A percentile compares a stretch with the other conserved stretches of the same genome.
Evolutionary conservation across 2,888 invertebrate genomes (phyloP).

Genomic region (Epicampocera succincta): DNA sequence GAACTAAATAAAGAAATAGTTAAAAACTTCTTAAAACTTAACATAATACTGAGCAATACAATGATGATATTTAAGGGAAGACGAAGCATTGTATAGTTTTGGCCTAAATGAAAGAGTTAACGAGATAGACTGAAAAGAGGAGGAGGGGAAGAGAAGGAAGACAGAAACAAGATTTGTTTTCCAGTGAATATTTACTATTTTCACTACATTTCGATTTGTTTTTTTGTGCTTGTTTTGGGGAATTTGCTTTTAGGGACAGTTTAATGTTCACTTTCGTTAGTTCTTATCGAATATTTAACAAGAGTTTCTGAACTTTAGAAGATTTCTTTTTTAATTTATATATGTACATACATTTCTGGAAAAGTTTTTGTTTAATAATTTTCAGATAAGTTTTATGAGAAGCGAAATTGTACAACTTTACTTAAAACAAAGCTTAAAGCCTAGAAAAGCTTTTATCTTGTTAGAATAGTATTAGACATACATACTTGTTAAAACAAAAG

Average conservation of each 20-base stretch:
- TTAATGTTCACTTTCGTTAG: conserved; percentile 51
- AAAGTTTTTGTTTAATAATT: conserved; percentile 51
- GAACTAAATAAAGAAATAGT: conserved; percentile 71
- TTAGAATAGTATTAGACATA: conserved; percentile 52
- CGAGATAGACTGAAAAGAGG: neutral
- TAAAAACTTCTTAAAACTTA: conserved; percentile 79
- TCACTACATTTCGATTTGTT: conserved; percentile 55
- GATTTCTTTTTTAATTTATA: conserved; percentile 54
- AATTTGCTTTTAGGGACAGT: conserved; percentile 18
- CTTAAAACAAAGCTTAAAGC: conserved; percentile 59
- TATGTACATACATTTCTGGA: conserved; percentile 66
- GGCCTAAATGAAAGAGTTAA: conserved; percentile 17
- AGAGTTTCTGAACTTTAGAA: conserved; percentile 44
- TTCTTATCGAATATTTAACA: conserved; percentile 54
- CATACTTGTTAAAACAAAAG: conserved; percentile 57
- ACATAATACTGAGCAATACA: conserved; percentile 81
- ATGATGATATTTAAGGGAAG: conserved; percentile 63
- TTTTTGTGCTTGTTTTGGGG: conserved; percentile 26
- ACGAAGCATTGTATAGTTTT: conserved; percentile 23
- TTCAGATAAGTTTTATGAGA: conserved; percentile 51
- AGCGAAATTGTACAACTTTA: conserved; percentile 64
- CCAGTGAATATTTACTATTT: conserved; percentile 58
- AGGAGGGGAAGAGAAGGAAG: neutral
- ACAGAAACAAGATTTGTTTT: neutral
- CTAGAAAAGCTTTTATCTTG: conserved; percentile 61